Base-by-base conservation (phyloP, 2,113 vertebrate species). In the Neopipo cinnamomea region DNA sequence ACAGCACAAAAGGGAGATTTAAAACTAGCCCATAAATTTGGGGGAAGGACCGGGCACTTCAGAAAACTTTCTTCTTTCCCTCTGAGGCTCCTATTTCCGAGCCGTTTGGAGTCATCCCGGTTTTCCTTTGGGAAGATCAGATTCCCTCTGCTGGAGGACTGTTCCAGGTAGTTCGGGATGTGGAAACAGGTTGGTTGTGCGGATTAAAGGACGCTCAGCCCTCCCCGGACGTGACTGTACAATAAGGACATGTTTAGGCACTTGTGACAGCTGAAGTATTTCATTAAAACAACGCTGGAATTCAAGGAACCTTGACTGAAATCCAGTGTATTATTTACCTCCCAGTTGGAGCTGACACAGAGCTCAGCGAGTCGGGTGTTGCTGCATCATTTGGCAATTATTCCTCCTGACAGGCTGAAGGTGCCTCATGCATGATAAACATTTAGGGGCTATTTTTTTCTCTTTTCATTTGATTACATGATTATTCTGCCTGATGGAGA, bases 321-420 rank as follows among this genome's bases (percentile, higher is more conserved):
- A 77, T 39, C 73, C 70, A 30, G 75, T 12, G 28, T 35, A 58
- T 78, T 74, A 82, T 92, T 95, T 88, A 74, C 74, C 74, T 55
- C 71, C 42, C 65, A 22, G 49, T 19, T 66, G 42, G 70, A 61
- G 89, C 61, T 77, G 65, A 93, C 23, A 56, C 55, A 33, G 44
- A 81, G 61, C 55, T 46, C 88, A 66, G 76, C 59, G 31, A 77
- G 41, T 58, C 27, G 2, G 46, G 61, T 62, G 50, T 61, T 61
- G 35, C 65, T 85, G 61, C 75, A 88, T 81, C 83, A 21, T 88
- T 93, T n/a, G 77, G 88, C 70, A 89, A 80, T 93, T 90, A 84
- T 77, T 93, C 50, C 68, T 73, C 74, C 59, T 92, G 89, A 70
- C 86, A 74, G 61, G 33, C 33, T 58, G 89, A 71, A 90, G 47